Evolutionary conservation across 2,113 vertebrate genomes (phyloP).

Genomic region (Dendropsophus ebraccatus): DNA sequence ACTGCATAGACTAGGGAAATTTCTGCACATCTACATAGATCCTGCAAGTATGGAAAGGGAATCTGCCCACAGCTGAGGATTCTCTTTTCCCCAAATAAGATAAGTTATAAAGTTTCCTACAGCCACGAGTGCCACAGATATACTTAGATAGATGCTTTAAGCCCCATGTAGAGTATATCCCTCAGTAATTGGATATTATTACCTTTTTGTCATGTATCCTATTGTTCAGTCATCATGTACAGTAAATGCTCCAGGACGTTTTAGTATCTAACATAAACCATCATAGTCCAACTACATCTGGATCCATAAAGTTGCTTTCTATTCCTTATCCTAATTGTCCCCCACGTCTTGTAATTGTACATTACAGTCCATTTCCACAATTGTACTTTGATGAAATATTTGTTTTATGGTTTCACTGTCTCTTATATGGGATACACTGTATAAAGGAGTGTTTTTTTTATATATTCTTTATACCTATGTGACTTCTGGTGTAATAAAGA

Average conservation of each 20-base stretch:
- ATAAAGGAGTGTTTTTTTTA: conserved; percentile 27
- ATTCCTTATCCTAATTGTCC: conserved; percentile 31
- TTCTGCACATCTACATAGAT: not conserved
- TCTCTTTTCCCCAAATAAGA: not conserved
- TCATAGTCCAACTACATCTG: not conserved
- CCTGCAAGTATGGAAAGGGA: not conserved
- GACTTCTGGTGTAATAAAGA: conserved; percentile 33
- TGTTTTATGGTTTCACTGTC: conserved; percentile 24
- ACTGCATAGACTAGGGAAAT: not conserved
- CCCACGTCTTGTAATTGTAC: not conserved
- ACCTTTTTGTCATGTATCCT: not conserved
- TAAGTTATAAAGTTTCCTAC: not conserved
- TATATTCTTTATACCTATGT: conserved; percentile 36
- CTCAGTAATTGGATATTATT: not conserved
- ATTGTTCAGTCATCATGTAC: not conserved
- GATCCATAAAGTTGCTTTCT: not conserved
- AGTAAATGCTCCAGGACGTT: not conserved
- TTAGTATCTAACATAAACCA: conserved; percentile 17
- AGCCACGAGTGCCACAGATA: not conserved
- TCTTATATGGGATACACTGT: conserved; percentile 20
- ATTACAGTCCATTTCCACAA: conserved; percentile 8
- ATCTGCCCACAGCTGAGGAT: too few relatives aligned
- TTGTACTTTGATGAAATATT: conserved; percentile 11
- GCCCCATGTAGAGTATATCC: not conserved
- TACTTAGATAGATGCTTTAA: not conserved